Conservation (phyloP, 2,113 vertebrate genomes). For the Hypocryptadius cinnamomeus region DNA sequence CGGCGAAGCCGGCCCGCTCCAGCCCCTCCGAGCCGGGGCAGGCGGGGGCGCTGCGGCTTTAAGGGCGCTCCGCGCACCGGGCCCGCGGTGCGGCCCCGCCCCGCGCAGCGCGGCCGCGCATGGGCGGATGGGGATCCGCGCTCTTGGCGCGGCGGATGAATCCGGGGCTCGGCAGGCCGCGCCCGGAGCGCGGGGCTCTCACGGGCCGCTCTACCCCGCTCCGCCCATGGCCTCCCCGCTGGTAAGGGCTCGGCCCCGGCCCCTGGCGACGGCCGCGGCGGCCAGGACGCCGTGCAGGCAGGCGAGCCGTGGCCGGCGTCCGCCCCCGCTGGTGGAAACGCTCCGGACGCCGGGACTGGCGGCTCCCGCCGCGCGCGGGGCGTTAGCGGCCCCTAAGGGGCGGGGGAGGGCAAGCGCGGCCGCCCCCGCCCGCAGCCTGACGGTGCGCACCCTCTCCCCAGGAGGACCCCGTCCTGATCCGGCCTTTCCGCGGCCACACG, state of each 20-base stretch:
- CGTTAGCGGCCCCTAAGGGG: background rate
- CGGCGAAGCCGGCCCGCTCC: accelerated
- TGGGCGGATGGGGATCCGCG: background rate
- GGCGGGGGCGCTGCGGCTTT: background rate
- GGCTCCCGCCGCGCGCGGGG: background rate
- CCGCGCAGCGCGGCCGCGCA: background rate
- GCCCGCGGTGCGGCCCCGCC: background rate
- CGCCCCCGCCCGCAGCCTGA: background rate
- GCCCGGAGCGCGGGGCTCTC: conserved; percentile 41
- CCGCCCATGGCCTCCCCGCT: conserved; percentile 56
- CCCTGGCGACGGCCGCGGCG: too few relatives aligned
- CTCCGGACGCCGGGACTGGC: background rate
- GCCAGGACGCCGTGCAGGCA: too few relatives aligned
- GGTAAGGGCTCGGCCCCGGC: conserved; percentile 45
- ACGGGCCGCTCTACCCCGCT: background rate
- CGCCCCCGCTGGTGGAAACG: too few relatives aligned
- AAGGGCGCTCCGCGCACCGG: background rate
- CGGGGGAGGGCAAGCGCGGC: too few relatives aligned
- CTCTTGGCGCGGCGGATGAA: background rate
- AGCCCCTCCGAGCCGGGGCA: background rate
- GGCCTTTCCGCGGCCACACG: conserved; percentile 66
- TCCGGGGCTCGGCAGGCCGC: conserved; percentile 4
- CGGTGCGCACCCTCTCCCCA: conserved; percentile 13
- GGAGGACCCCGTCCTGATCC: conserved; percentile 72
- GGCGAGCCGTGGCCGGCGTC: background rate